Conservation (phyloP, 2,113 vertebrate genomes). For the Aspiorhynchus laticeps region DNA sequence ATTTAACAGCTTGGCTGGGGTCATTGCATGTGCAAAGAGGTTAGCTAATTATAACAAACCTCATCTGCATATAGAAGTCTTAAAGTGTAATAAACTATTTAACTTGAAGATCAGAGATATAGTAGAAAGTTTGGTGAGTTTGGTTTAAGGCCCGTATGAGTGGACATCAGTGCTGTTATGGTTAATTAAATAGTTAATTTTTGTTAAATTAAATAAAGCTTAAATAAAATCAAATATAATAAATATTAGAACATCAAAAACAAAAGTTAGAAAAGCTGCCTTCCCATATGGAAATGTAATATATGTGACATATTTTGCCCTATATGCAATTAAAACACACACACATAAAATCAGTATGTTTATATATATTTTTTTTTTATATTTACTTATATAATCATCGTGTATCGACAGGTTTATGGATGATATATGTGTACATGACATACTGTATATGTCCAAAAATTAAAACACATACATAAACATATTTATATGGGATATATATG, state of each 20-base stretch:
- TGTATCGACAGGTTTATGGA: no score
- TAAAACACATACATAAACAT: no score
- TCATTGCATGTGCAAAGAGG: background rate
- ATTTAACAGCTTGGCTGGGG: background rate
- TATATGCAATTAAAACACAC: no score
- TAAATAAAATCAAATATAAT: background rate
- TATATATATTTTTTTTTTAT: no score
- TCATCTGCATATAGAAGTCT: background rate
- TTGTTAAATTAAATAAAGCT: background rate
- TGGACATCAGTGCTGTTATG: background rate
- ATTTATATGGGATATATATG: no score
- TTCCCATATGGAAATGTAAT: no score
- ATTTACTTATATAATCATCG: no score
- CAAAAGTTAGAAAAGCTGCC: background rate
- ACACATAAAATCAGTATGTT: no score
- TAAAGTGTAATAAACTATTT: background rate
- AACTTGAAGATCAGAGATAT: background rate
- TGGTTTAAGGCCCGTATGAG: background rate
- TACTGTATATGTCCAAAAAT: no score
- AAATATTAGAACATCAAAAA: background rate
- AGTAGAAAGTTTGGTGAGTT: background rate
- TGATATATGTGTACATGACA: no score
- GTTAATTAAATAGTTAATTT: background rate
- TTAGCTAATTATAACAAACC: background rate
- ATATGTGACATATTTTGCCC: no score